phyloP scores from a whole-genome alignment of 2,888 invertebrate genomes.

The Danaus chrysippus region DNA sequence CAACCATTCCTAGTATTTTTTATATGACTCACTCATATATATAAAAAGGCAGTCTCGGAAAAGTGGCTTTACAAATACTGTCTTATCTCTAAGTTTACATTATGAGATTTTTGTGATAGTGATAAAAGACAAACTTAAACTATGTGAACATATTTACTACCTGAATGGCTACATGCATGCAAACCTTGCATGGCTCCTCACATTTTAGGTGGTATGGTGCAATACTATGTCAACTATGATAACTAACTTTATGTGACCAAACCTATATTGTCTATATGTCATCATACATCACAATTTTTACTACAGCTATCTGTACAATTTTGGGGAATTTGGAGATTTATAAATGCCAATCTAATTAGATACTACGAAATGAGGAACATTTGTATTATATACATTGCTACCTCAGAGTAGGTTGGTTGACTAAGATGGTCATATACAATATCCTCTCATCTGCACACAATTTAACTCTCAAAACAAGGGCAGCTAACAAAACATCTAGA shows the following conservation, averaged over 20 bases:
- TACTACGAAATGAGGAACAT: conserved; percentile 50
- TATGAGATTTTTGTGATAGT: conserved; percentile 78
- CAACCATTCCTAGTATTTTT: conserved; percentile 66
- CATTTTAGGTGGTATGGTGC: conserved; percentile 69
- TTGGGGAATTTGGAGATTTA: conserved; percentile 59
- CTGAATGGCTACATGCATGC: conserved; percentile 71
- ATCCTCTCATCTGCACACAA: conserved; percentile 56
- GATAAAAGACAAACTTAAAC: conserved; percentile 75
- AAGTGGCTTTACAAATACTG: conserved; percentile 77
- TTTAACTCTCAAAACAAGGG: conserved; percentile 55
- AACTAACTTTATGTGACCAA: conserved; percentile 72
- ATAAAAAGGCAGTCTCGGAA: conserved; percentile 80
- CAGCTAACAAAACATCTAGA: conserved; percentile 63
- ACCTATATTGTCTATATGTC: conserved; percentile 80
- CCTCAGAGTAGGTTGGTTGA: conserved; percentile 44
- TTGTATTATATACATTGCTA: conserved; percentile 71
- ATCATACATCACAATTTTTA: conserved; percentile 80
- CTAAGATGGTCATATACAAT: conserved; percentile 43
- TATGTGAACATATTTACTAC: conserved; percentile 69
- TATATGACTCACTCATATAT: conserved; percentile 65
- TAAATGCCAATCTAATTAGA: conserved; percentile 58
- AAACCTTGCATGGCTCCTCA: conserved; percentile 64
- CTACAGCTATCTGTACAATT: conserved; percentile 79
- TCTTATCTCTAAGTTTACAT: conserved; percentile 74
- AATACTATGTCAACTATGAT: conserved; percentile 70